phyloP scores from a whole-genome alignment of 2,113 vertebrate genomes.

The Phalacrocorax pelagicus region DNA sequence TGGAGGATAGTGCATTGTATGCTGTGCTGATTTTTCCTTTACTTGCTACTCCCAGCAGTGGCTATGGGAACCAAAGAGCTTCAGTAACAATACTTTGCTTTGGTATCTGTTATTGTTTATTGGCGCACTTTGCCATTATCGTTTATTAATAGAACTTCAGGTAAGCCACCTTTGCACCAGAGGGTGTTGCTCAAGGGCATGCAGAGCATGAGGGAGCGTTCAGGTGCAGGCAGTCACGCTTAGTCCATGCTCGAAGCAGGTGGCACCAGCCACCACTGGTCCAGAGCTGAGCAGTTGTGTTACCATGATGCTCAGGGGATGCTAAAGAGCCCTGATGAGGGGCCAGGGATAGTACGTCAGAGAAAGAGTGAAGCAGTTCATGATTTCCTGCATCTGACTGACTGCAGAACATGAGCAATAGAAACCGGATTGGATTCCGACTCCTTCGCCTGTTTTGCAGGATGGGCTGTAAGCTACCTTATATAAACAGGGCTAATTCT shows the following conservation, averaged over 20 bases:
- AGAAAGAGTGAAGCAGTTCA: not conserved
- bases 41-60: not conserved
- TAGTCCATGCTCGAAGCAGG: accelerated
- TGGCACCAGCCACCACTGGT: not conserved
- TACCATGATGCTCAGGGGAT: too few relatives aligned
- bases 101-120: not conserved
- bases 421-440: not conserved
- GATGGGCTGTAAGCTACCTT: not conserved
- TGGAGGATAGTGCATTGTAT: accelerated
- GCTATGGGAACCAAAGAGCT: accelerated
- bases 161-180: not conserved
- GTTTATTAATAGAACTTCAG: not conserved
- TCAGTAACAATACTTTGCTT: not conserved
- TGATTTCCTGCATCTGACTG: not conserved
- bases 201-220: not conserved
- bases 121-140: not conserved
- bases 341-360: not conserved
- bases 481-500: not conserved
- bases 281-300: accelerated
- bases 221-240: accelerated
- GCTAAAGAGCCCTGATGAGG: not conserved
- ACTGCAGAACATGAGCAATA: not conserved
- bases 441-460: not conserved
- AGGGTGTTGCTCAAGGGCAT: not conserved
- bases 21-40: not conserved